A percentile compares a stretch with the other conserved stretches of the same genome.
phyloP scores from a whole-genome alignment of 2,113 vertebrate genomes.

The Tympanuchus pallidicinctus region DNA sequence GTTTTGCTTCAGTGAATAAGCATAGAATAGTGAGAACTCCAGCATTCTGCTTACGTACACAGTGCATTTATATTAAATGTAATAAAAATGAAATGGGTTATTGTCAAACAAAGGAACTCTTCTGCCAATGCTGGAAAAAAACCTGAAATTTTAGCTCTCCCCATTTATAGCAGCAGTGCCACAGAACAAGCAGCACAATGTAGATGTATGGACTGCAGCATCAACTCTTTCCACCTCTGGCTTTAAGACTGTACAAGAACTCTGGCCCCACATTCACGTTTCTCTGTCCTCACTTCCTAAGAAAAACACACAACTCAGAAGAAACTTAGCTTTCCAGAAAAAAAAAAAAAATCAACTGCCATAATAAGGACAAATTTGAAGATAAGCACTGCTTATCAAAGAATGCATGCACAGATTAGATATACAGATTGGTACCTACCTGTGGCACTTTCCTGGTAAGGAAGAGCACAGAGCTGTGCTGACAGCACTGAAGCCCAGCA shows the following conservation, averaged over 20 bases:
- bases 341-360: background rate
- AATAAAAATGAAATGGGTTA: background rate
- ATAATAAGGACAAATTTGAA: background rate
- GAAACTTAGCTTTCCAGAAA: background rate
- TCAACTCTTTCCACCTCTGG: background rate
- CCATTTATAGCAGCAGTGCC: background rate
- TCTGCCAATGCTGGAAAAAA: background rate
- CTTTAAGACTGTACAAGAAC: background rate
- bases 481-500: background rate
- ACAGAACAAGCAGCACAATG: background rate
- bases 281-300: background rate
- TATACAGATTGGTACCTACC: background rate
- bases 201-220: background rate
- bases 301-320: background rate
- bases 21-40: background rate
- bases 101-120: background rate
- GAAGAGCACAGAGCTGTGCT: background rate
- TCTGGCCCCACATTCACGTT: background rate
- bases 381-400: background rate
- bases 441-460: fast-evolving
- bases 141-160: background rate
- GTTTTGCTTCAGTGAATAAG: background rate
- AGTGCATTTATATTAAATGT: background rate
- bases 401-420: background rate
- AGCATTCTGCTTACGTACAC: background rate